Evolutionary conservation across 1,140 invertebrate species (phyloP).

Genomic region (Megalopta genalis): DNA sequence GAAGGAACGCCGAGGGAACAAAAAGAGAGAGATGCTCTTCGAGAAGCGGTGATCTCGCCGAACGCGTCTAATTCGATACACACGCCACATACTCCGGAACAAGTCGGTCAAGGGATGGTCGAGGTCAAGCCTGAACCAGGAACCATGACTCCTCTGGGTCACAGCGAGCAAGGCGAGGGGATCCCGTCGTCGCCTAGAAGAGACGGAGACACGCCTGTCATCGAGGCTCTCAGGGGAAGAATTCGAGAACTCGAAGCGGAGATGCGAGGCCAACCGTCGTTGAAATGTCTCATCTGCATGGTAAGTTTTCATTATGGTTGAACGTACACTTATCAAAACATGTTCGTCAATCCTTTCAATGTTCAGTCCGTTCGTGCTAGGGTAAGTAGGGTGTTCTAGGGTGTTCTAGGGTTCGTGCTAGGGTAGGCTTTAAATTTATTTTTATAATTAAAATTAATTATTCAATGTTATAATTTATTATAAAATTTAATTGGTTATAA

Average conservation of each 20-base stretch:
- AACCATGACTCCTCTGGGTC: conserved; percentile 69
- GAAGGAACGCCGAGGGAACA: conserved; percentile 81
- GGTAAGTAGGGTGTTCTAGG: too few species aligned
- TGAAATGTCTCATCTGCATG: conserved; percentile 94
- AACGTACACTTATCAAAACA: too few species aligned
- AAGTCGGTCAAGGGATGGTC: conserved; percentile 60
- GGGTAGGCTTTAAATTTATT: too few species aligned
- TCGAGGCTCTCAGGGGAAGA: conserved; percentile 86
- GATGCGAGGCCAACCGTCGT: conserved; percentile 81
- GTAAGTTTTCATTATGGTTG: conserved; percentile 78
- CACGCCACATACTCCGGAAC: conserved; percentile 60
- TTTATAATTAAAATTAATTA: too few species aligned
- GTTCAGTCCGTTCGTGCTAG: too few species aligned
- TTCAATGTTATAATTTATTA: too few species aligned
- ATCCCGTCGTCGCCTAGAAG: conserved; percentile 77
- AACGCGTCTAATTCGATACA: conserved; percentile 70
- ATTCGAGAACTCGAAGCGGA: conserved; percentile 86
- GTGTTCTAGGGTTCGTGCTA: too few species aligned
- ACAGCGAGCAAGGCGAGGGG: conserved; percentile 72
- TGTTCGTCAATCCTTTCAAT: too few species aligned
- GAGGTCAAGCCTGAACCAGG: conserved; percentile 78
- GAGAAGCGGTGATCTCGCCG: conserved; percentile 82
- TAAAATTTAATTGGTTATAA: too few species aligned
- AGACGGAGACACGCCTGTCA: conserved; percentile 83
- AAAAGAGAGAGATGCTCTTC: conserved; percentile 82